phyloP scores from a whole-genome alignment of 2,113 vertebrate genomes.

The Prochilodus magdalenae region DNA sequence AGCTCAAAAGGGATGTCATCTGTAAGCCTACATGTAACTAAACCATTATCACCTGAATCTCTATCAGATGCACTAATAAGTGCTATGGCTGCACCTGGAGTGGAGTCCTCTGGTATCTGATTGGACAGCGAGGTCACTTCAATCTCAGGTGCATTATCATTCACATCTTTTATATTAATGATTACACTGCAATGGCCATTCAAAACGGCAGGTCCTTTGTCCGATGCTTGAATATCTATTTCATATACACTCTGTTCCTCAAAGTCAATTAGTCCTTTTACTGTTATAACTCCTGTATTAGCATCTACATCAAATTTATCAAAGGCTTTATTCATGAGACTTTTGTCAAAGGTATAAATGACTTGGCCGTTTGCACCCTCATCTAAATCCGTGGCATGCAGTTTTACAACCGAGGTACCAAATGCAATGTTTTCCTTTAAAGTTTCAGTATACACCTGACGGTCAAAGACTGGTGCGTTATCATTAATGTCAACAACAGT shows the following conservation, averaged over 20 bases:
- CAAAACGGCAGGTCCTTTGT: slow-evolving; percentile 50
- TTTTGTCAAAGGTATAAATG: slow-evolving; percentile 59
- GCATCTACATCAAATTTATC: slow-evolving; percentile 52
- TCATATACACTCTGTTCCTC: slow-evolving; percentile 58
- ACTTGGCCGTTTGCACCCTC: slow-evolving; percentile 64
- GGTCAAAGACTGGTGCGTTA: slow-evolving; percentile 57
- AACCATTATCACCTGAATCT: slow-evolving; percentile 58
- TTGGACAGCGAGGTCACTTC: slow-evolving; percentile 84
- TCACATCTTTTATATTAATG: slow-evolving; percentile 64
- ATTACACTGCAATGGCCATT: slow-evolving; percentile 59
- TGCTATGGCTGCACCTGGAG: slow-evolving; percentile 61
- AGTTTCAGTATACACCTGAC: slow-evolving; percentile 44
- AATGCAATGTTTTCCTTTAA: slow-evolving; percentile 55
- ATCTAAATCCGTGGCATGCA: slow-evolving; percentile 64
- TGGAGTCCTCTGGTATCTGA: slow-evolving; percentile 69
- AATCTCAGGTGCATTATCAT: slow-evolving; percentile 83
- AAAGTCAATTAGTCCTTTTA: slow-evolving; percentile 59
- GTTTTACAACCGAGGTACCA: slow-evolving; percentile 54
- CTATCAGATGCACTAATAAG: slow-evolving; percentile 58
- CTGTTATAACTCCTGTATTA: slow-evolving; percentile 59
- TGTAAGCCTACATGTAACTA: too few relatives aligned
- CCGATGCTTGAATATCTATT: slow-evolving; percentile 64
- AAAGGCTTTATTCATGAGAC: too few relatives aligned
- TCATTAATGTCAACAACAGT: slow-evolving; percentile 66
- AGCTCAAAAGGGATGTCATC: slow-evolving; percentile 56